Evolutionary conservation across 2,797 vertebrate species (phyloP).

Genomic region (Pogoniulus pusillus): DNA sequence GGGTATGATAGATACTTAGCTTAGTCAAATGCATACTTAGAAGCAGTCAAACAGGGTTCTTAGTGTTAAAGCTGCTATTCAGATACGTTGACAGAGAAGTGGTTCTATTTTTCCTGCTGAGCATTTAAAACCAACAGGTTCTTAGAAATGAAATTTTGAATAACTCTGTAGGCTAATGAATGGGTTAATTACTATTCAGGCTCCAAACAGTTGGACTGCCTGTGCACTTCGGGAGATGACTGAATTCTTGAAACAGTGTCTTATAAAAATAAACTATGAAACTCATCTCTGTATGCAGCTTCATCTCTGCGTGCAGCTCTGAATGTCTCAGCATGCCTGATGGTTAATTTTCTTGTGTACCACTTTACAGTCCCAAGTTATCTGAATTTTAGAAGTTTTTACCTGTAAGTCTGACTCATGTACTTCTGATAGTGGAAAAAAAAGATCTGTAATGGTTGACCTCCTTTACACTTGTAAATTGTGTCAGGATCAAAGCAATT

Average conservation of each 20-base stretch:
- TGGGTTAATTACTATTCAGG: background rate
- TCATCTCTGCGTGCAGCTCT: slow-evolving; percentile 32
- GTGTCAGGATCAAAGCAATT: background rate
- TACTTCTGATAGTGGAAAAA: background rate
- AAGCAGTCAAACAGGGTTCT: background rate
- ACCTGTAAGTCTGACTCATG: background rate
- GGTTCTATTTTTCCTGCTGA: background rate
- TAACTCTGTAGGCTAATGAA: background rate
- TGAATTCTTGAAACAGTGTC: slow-evolving; percentile 10
- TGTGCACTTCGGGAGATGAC: background rate
- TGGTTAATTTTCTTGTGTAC: background rate
- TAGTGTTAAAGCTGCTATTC: background rate
- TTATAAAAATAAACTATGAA: slow-evolving; percentile 43
- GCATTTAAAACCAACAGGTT: background rate
- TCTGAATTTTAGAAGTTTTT: background rate
- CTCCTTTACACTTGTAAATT: slow-evolving; percentile 1
- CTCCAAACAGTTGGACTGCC: background rate
- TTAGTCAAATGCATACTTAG: background rate
- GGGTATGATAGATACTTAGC: background rate
- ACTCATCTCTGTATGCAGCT: background rate
- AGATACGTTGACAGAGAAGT: background rate
- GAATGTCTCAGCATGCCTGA: slow-evolving; percentile 25
- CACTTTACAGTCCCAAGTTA: slow-evolving; percentile 11
- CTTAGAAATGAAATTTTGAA: background rate
- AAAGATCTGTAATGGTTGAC: slow-evolving; percentile 1